Evolutionary conservation across 2,797 vertebrate genomes (phyloP).

Genomic region (Apodemus agrarius): DNA sequence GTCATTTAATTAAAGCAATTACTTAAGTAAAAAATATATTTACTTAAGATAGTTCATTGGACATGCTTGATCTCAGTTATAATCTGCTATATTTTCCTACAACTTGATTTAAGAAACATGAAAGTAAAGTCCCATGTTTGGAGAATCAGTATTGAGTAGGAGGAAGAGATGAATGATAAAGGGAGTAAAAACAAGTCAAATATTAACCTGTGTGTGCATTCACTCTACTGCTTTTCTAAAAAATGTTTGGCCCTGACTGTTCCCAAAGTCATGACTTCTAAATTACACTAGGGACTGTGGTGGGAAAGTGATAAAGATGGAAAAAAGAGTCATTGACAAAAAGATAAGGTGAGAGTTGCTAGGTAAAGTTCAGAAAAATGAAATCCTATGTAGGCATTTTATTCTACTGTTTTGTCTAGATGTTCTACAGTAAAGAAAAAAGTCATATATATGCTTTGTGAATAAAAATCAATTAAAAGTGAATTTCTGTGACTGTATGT

Average conservation of each 20-base stretch:
- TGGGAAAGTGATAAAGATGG: neutral
- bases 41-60: neutral
- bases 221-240: neutral
- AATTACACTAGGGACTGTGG: accelerated
- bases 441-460: neutral
- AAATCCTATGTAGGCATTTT: neutral
- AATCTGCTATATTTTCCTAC: neutral
- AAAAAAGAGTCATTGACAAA: neutral
- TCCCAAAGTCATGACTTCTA: accelerated
- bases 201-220: neutral
- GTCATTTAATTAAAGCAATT: neutral
- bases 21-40: neutral
- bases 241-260: neutral
- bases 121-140: neutral
- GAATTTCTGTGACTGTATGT: neutral
- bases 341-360: neutral
- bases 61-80: neutral
- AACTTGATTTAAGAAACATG: neutral
- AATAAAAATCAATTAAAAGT: neutral
- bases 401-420: neutral
- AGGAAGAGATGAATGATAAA: neutral
- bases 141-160: neutral
- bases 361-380: neutral
- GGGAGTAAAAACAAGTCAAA: neutral
- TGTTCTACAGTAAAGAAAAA: neutral